phyloP scores from a whole-genome alignment of 2,888 invertebrate genomes.

The Nephrotoma flavescens region DNA sequence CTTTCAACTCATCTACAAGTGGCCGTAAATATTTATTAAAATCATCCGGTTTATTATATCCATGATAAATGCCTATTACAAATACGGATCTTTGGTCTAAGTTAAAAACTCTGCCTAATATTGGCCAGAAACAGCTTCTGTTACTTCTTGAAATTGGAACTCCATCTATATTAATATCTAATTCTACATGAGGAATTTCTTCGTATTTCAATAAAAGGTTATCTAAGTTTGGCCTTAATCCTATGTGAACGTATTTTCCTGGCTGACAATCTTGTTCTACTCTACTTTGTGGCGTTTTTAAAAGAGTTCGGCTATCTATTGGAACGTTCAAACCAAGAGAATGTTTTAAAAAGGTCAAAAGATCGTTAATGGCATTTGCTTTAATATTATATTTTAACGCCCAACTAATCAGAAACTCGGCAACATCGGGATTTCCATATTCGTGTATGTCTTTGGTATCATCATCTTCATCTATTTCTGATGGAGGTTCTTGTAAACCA shows the following conservation, averaged over 20 bases:
- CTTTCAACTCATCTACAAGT: background rate
- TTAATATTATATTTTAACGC: background rate
- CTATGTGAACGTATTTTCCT: background rate
- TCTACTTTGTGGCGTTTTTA: background rate
- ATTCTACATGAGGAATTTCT: background rate
- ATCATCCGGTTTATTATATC: background rate
- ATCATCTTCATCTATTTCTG: background rate
- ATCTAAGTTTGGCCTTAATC: background rate
- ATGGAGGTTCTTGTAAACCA: background rate
- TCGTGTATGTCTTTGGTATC: background rate
- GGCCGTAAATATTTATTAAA: background rate
- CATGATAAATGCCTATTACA: background rate
- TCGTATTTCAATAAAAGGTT: background rate
- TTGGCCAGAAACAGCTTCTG: constrained; percentile 6
- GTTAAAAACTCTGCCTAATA: background rate
- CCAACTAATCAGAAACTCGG: background rate
- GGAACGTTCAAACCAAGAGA: background rate
- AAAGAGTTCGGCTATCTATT: background rate
- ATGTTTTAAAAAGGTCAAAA: background rate
- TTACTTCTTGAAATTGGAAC: constrained; percentile 7
- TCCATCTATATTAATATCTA: constrained; percentile 9
- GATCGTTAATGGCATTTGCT: background rate
- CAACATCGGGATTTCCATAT: background rate
- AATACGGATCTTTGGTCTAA: background rate
- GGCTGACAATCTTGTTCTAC: background rate